These are phyloP conservation scores for Temnothorax unifasciatus DNA, from an alignment of 2,888 invertebrate genomes.

Conservation along the genomic window DNA sequence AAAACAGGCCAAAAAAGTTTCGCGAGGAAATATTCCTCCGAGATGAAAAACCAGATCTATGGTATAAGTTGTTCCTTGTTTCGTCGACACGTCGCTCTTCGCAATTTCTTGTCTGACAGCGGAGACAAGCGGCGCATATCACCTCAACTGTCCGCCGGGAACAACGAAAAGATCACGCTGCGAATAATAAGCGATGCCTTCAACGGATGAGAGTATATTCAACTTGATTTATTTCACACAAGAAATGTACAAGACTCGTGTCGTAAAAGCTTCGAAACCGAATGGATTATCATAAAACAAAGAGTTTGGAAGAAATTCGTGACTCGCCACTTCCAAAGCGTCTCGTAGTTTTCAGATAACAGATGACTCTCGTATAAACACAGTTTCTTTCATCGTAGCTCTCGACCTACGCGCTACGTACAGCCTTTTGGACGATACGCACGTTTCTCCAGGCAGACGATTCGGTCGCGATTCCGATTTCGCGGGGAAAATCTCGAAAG, in stretches of 20 bases:
- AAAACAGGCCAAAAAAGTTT: background rate
- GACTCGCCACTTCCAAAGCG: constrained; percentile 22
- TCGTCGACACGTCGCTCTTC: background rate
- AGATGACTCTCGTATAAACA: constrained; percentile 1
- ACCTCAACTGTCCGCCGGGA: background rate
- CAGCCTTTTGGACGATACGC: background rate
- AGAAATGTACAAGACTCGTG: constrained; percentile 29
- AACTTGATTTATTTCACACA: constrained; percentile 27
- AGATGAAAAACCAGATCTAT: background rate
- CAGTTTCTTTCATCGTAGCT: background rate
- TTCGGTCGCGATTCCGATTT: background rate
- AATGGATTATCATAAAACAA: constrained; percentile 23
- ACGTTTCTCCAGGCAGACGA: background rate
- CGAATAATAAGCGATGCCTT: constrained; percentile 7
- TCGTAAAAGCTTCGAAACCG: constrained; percentile 31
- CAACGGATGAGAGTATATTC: constrained; percentile 14
- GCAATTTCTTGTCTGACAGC: background rate
- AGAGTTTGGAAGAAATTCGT: constrained; percentile 7
- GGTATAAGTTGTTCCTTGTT: background rate
- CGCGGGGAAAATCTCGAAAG: background rate
- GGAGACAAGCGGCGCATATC: background rate
- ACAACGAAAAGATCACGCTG: background rate
- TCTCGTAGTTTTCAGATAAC: background rate
- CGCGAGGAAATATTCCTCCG: background rate
- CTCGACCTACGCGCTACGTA: background rate